Evolutionary conservation across 2,888 invertebrate genomes (phyloP), one percentile per base, ranked within the genome.

Genomic region (Tuta absoluta): DNA sequence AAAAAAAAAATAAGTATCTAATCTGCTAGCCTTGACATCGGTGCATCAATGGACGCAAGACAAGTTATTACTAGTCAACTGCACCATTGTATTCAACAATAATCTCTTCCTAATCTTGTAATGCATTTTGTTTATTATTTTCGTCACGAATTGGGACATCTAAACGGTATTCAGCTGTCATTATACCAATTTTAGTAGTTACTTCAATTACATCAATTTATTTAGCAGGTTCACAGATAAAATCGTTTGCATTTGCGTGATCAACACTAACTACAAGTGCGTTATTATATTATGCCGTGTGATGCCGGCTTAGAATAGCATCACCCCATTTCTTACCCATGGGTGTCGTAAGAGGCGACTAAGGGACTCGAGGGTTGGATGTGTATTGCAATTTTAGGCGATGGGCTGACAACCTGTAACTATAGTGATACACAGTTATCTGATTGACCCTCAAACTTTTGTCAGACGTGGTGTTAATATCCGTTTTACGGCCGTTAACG

Each of bases 251-350:
- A 33, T 57, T 57, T n/a, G 57, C 57, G 57, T 57, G 57, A 17
- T 57, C n/a, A 33, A 19, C 33, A 33, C 57, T 28, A 33, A 57
- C 14, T 57, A 57, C 10, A 28, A 56, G 17, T 33, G 21, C 33
- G 38, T 38, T 21, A 59, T 59, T 59, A 59, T 21, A 38, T 38
- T 21, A n/a, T n/a, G n/a, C n/a, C n/a, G n/a, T n/a, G n/a, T n/a
- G n/a, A n/a, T n/a, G n/a, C n/a, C n/a, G n/a, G n/a, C n/a, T n/a
- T n/a, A n/a, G n/a, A n/a, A n/a, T n/a, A n/a, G n/a, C n/a, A n/a
- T n/a, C n/a, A n/a, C n/a, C n/a, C n/a, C n/a, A n/a, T n/a, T n/a
- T n/a, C n/a, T n/a, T n/a, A n/a, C n/a, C n/a, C n/a, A n/a, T n/a
- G n/a, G n/a, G n/a, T n/a, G n/a, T n/a, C n/a, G n/a, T n/a, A n/a